Conservation (phyloP, 1,140 invertebrate genomes). For the Pseudomyrmex flavicornis region DNA sequence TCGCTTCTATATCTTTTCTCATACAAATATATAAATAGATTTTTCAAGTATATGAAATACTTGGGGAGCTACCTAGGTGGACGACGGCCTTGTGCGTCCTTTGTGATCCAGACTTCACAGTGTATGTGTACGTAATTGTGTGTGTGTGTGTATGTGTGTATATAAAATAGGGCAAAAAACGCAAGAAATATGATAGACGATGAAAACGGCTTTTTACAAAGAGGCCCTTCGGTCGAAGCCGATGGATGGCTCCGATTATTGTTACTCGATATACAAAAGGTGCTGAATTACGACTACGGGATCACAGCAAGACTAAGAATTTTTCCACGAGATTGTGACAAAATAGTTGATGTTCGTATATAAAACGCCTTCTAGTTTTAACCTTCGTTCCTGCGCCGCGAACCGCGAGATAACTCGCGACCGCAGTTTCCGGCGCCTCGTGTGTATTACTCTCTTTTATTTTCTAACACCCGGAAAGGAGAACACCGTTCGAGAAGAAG, state of each 20-base stretch:
- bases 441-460: slow-evolving; percentile 31
- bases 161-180: slow-evolving; percentile 48
- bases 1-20: slow-evolving; percentile 18
- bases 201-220: slow-evolving; percentile 67
- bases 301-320: slow-evolving; percentile 76
- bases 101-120: slow-evolving; percentile 42
- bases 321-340: slow-evolving; percentile 68
- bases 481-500: slow-evolving; percentile 54
- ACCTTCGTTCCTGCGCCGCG: slow-evolving; percentile 15
- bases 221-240: slow-evolving; percentile 65
- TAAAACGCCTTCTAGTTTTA: neutral
- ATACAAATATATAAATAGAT: slow-evolving; percentile 70
- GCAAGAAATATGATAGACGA: slow-evolving; percentile 40
- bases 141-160: neutral
- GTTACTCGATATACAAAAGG: slow-evolving; percentile 69
- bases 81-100: slow-evolving; percentile 46
- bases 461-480: slow-evolving; percentile 22
- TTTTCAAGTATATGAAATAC: slow-evolving; percentile 63
- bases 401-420: slow-evolving; percentile 53
- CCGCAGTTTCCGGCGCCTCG: slow-evolving; percentile 58
- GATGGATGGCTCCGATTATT: slow-evolving; percentile 64
- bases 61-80: slow-evolving; percentile 62
- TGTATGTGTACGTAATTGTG: neutral
- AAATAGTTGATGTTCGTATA: slow-evolving; percentile 56
- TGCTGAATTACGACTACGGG: slow-evolving; percentile 74